Base-by-base conservation (phyloP, 1,140 invertebrate genomes). In the Drosophila teissieri region DNA sequence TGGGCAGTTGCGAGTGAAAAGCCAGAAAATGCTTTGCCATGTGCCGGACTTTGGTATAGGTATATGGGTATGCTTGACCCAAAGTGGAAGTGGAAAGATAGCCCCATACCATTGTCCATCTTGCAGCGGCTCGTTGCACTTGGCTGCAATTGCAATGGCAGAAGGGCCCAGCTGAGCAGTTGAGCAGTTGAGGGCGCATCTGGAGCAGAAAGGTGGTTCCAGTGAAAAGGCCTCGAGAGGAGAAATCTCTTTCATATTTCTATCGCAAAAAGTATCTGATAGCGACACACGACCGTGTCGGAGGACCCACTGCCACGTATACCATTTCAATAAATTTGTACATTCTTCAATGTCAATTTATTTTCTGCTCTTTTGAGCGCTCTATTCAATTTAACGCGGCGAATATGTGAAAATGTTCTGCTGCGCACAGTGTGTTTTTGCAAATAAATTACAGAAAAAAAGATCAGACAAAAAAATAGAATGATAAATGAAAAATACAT, bases 241-340 rank as follows among this genome's bases (percentile, higher is more conserved):
- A 73, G 72, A 63, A 55, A 83, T 62, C 65, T 68, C 19, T 70
- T 31, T 69, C 56, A 45, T 27, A 31, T 55, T 63, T 14, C 52
- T 34, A 44, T 34, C n/a, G 60, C 55, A 46, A 77, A 19, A 42
- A 7, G n/a, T 44, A 73, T 82, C 72, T 42, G 39, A 76, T 56
- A 80, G 54, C 73, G 49, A 68, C 65, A 67, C 68, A 63, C 61
- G 46, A 80, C 80, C 68, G 64, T 84, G 64, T 61, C 31, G 3
- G 31, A 40, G 58, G 36, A 61, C 36, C 65, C 79, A 62, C 19
- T 65, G 67, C 63, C 78, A 67, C 68, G 82, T 64, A 85, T 80
- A 78, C 82, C 86, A 85, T 86, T 85, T 86, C 82, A 86, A 85
- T 85, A 86, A 85, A 85, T 85, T 85, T 46, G n/a, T 72, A 75